A percentile compares a stretch with the other conserved stretches of the same genome.
Conservation (phyloP, 2,888 invertebrate genomes). For the Nemotelus nigrinus region DNA sequence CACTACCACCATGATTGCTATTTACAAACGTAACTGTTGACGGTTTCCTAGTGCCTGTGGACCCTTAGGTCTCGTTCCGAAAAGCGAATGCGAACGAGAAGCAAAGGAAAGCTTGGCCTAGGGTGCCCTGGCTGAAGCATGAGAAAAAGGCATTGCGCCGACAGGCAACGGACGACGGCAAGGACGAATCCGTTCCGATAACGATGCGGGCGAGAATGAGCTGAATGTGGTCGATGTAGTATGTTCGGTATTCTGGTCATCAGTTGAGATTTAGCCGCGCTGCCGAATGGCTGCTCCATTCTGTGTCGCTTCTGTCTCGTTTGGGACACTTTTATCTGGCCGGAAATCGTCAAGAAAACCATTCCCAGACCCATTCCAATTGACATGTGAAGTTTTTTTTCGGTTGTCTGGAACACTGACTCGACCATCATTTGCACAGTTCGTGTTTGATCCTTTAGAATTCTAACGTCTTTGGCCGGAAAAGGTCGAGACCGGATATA, state of each 20-base stretch:
- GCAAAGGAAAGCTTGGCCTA: no score
- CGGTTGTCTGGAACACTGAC: background rate
- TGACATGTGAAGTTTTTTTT: background rate
- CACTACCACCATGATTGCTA: no score
- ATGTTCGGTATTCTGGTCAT: constrained; percentile 24
- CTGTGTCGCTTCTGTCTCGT: background rate
- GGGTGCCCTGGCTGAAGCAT: no score
- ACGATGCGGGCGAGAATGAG: no score
- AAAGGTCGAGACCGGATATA: constrained; percentile 7
- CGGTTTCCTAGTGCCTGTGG: no score
- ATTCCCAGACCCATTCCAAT: background rate
- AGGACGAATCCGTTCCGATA: no score
- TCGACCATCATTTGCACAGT: background rate
- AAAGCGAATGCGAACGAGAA: no score
- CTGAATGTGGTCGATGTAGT: constrained; percentile 15
- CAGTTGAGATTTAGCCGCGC: constrained; percentile 41
- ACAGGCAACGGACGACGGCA: no score
- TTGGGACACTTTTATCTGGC: background rate
- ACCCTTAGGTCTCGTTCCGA: no score
- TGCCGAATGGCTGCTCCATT: constrained; percentile 19
- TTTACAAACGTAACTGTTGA: no score
- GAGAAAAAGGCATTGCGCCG: no score
- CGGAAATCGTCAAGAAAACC: background rate
- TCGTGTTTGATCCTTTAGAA: background rate
- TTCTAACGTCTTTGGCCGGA: background rate